These are phyloP conservation scores for Ptilorrhoa leucosticta DNA, from an alignment of 2,113 vertebrate genomes.

Conservation along the genomic window DNA sequence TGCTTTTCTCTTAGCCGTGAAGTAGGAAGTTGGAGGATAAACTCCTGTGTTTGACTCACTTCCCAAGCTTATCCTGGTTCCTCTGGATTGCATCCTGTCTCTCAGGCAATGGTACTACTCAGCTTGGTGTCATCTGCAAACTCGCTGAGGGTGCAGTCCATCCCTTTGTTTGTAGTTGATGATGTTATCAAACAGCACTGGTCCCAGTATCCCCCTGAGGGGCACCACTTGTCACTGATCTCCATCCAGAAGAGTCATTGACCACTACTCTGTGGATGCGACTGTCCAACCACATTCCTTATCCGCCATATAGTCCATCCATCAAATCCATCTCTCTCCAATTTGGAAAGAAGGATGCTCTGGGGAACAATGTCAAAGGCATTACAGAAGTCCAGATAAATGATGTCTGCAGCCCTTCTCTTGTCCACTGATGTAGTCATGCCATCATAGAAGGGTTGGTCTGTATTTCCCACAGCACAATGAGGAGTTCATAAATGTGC, in stretches of 20 bases:
- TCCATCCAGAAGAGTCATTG: not conserved
- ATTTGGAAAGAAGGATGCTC: not conserved
- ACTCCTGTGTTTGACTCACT: not conserved
- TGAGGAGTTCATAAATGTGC: not conserved
- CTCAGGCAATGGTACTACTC: not conserved
- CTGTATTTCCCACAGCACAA: not conserved
- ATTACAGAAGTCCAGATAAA: not conserved
- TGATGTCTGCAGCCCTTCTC: not conserved
- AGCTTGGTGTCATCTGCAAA: not conserved
- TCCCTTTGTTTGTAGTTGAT: not conserved
- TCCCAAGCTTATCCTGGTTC: not conserved
- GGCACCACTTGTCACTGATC: not conserved
- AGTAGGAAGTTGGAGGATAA: not conserved
- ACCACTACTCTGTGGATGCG: rapidly evolving
- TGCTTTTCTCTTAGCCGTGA: not conserved
- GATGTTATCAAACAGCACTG: not conserved
- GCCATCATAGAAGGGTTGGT: not conserved
- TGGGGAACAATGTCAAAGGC: not conserved
- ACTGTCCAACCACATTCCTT: not conserved
- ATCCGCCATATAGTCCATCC: not conserved
- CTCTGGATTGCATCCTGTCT: not conserved
- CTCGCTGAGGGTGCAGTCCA: not conserved
- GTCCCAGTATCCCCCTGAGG: not conserved
- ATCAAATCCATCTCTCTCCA: not conserved
- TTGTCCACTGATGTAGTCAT: not conserved